Conservation (phyloP, 2,113 vertebrate species). For the Myocastor coypus region DNA sequence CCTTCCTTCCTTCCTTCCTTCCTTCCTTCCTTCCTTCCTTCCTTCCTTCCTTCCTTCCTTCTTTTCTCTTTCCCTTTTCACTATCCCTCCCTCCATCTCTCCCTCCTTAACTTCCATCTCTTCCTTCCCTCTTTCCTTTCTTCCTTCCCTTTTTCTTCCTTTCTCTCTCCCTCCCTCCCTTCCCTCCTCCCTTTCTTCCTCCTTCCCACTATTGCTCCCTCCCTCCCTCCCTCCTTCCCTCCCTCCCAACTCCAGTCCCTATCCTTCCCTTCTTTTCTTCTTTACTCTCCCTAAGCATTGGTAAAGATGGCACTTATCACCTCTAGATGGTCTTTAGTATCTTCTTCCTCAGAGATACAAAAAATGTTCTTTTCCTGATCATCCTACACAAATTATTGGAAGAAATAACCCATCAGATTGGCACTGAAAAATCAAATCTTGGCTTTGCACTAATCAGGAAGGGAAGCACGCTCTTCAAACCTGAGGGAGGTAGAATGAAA, state of each 20-base stretch:
- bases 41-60: too few relatives aligned
- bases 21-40: too few relatives aligned
- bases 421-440: background rate
- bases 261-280: background rate
- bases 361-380: background rate
- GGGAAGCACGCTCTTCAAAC: background rate
- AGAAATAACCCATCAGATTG: background rate
- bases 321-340: background rate
- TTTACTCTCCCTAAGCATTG: background rate
- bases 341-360: background rate
- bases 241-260: background rate
- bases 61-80: too few relatives aligned
- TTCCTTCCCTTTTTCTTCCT: too few relatives aligned
- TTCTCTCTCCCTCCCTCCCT: too few relatives aligned
- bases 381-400: background rate
- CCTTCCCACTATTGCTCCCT: background rate
- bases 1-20: too few relatives aligned
- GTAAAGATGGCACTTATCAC: background rate
- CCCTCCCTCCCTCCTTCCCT: too few relatives aligned
- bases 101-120: too few relatives aligned
- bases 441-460: background rate
- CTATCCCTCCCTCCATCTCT: too few relatives aligned
- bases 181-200: too few relatives aligned
- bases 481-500: background rate
- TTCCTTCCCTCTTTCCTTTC: too few relatives aligned